Evolutionary conservation across 2,888 invertebrate species (phyloP).

Genomic region (Coenonympha glycerion): DNA sequence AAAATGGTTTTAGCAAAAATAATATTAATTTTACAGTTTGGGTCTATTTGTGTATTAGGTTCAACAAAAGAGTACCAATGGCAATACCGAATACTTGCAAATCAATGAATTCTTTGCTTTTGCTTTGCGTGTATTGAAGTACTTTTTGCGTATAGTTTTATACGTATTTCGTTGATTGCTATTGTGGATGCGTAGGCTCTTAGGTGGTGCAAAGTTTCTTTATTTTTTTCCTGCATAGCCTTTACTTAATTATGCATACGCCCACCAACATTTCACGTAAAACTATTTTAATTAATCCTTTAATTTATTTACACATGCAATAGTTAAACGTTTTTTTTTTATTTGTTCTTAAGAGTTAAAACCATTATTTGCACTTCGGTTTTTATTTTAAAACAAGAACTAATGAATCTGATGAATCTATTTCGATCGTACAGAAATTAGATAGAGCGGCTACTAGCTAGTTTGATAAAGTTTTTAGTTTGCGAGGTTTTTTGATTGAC

Average conservation of each 20-base stretch:
- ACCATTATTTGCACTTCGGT: neutral
- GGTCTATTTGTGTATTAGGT: slow-evolving; percentile 3
- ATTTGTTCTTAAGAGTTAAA: neutral
- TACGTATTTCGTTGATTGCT: slow-evolving; percentile 14
- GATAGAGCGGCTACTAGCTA: no score
- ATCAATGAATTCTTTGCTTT: neutral
- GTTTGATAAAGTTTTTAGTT: no score
- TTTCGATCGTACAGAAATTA: no score
- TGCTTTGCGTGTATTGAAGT: neutral
- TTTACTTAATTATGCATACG: slow-evolving; percentile 44
- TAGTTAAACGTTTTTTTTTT: slow-evolving; percentile 7
- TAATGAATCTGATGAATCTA: no score
- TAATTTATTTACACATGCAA: slow-evolving; percentile 29
- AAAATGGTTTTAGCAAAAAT: no score
- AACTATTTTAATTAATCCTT: slow-evolving; percentile 33
- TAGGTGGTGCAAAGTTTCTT: slow-evolving; percentile 23
- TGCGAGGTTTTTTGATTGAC: no score
- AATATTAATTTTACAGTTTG: no score
- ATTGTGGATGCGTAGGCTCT: slow-evolving; percentile 24
- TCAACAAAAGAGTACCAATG: neutral
- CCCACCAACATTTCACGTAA: slow-evolving; percentile 37
- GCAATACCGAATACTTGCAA: neutral
- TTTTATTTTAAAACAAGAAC: no score
- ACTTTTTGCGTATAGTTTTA: slow-evolving; percentile 2
- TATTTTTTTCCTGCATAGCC: slow-evolving; percentile 35